phyloP scores from a whole-genome alignment of 2,113 vertebrate genomes.

The Nothobranchius kuhntae region DNA sequence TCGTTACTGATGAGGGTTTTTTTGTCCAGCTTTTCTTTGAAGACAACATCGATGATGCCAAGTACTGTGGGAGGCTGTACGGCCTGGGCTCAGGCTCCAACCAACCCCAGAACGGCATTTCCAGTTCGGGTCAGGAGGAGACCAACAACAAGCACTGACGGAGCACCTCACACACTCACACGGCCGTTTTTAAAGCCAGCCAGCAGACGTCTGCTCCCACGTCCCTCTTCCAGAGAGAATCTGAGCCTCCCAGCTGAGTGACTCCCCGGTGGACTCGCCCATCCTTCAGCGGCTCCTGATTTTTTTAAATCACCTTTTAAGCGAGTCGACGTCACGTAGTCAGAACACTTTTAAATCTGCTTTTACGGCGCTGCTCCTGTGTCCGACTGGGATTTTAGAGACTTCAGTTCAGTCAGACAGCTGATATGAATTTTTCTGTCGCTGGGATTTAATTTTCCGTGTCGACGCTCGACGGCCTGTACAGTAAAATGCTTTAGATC shows the following conservation, averaged over 20 bases:
- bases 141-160: slow-evolving; percentile 84
- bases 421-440: neutral
- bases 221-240: slow-evolving; percentile 21
- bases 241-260: slow-evolving; percentile 14
- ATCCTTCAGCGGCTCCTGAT: slow-evolving; percentile 21
- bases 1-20: too few species aligned
- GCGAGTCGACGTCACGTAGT: slow-evolving; percentile 32
- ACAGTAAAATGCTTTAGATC: slow-evolving; percentile 79
- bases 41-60: slow-evolving; percentile 98
- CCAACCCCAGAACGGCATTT: slow-evolving; percentile 91
- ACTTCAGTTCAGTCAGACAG: slow-evolving; percentile 32
- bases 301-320: slow-evolving; percentile 59
- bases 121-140: slow-evolving; percentile 78
- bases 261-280: slow-evolving; percentile 20
- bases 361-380: slow-evolving; percentile 70
- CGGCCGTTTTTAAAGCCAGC: slow-evolving; percentile 76
- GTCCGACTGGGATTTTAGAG: slow-evolving; percentile 49
- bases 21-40: slow-evolving; percentile 92
- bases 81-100: slow-evolving; percentile 93
- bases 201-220: slow-evolving; percentile 46
- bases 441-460: slow-evolving; percentile 68
- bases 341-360: slow-evolving; percentile 44
- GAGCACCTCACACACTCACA: slow-evolving; percentile 36
- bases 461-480: slow-evolving; percentile 72
- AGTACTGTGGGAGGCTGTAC: slow-evolving; percentile 95